Base-by-base conservation (phyloP, 92 coral and sea anemone genomes). In the Hydrozoanthus gracilis region DNA sequence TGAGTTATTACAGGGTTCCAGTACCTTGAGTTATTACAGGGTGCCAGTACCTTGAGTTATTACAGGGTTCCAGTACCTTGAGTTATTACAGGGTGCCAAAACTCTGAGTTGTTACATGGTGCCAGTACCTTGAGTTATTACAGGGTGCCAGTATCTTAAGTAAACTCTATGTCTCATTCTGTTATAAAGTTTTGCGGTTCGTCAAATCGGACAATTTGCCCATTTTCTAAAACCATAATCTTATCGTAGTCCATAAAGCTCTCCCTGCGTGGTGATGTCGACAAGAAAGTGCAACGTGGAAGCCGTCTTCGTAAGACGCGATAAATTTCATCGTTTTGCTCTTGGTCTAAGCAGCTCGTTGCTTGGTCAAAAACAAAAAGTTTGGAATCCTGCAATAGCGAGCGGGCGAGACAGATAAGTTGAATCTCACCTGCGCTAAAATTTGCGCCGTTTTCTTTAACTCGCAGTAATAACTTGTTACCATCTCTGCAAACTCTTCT, bases 351-450 rank as follows among this genome's bases (percentile, higher is more conserved):
- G 49, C 60, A 47, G 74, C 58, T 67, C 17, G 85, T 80, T 47
- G 60, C 85, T 80, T 65, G 73, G 64, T 80, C 85, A 50, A 80
- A 49, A 62, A 80, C 75, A 64, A 80, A 70, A 44, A 80, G 48
- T 44, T 80, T 80, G 75, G 49, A 80, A 46, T 80, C 74, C 11
- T 20, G 48, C 13, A 80, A 52, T 15, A 80, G n/a, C 4, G 58
- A 73, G 7, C 85, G 85, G 5, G 85, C 73, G 5, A 80, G 56
- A 7, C 85, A 80, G 8, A 80, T 80, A 8, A 80, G 62, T 27
- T 80, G 85, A 10, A n/a, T 80, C 52, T 80, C 85, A 10, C 85
- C 85, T 9, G 66, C 61, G 44, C 85, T 80, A 51, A 80, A 80
- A 70, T 80, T 80, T 8, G 85, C 62, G 7, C 85, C 85, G 18